These are phyloP conservation scores for Hirudinaria manillensis DNA, from an alignment of 2,888 invertebrate genomes.

Conservation along the genomic window DNA sequence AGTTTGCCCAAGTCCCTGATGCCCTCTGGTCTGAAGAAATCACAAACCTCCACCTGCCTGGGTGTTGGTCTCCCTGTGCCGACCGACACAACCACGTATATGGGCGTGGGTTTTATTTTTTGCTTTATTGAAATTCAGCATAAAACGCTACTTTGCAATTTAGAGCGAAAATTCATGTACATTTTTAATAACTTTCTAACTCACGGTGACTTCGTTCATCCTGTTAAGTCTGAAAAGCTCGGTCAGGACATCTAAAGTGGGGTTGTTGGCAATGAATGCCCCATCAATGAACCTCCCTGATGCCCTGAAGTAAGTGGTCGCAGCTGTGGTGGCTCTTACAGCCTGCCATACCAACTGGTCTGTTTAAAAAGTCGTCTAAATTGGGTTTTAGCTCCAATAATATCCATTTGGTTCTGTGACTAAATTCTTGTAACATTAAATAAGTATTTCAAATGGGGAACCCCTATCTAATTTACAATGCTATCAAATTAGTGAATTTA, in stretches of 20 bases:
- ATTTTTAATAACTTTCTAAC: background rate
- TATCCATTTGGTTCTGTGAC: too few relatives aligned
- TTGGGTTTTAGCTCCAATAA: too few relatives aligned
- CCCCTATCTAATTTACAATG: too few relatives aligned
- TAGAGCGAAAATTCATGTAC: background rate
- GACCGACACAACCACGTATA: conserved; percentile 71
- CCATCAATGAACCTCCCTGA: conserved; percentile 68
- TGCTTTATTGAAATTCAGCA: conserved; percentile 15
- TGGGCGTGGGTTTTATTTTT: conserved; percentile 58
- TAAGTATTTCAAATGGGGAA: too few relatives aligned
- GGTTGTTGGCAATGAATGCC: conserved; percentile 92
- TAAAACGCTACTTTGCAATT: too few relatives aligned
- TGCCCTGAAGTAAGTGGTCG: conserved; percentile 81
- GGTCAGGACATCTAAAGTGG: conserved; percentile 85
- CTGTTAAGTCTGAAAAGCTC: conserved; percentile 85
- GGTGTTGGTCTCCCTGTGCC: conserved; percentile 63
- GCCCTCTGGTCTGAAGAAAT: conserved; percentile 80
- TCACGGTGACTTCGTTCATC: conserved; percentile 56
- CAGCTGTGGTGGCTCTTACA: conserved; percentile 88
- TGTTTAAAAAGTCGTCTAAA: conserved; percentile 26
- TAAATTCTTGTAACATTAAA: too few relatives aligned
- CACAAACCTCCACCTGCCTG: conserved; percentile 61
- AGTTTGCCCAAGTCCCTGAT: conserved; percentile 68
- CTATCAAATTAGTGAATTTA: too few relatives aligned
- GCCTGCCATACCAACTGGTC: conserved; percentile 84